Evolutionary conservation across 1,140 invertebrate species (phyloP), one percentile per base, ranked within the genome.

Genomic region (Heterodera carotae): DNA sequence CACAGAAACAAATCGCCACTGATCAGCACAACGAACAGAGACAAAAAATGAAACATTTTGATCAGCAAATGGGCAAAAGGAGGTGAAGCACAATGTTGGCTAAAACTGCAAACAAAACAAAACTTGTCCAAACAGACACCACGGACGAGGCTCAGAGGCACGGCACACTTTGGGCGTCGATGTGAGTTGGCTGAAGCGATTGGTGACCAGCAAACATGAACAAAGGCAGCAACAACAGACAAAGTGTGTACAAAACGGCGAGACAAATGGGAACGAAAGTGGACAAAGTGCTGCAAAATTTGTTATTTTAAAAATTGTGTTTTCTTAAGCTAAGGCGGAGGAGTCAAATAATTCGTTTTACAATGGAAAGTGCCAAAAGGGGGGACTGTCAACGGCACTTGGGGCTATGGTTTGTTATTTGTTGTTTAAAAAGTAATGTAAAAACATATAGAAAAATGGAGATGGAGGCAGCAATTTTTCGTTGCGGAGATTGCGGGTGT

Each of bases 161-260:
- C 78, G 85, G 5, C 85, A 86, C 68, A 86, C 85, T 8, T 53
- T 86, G 6, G 84, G 78, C 18, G 85, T 86, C 36, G 85, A 86
- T 72, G 85, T 86, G 15, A 76, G 81, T 29, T 86, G 84, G 84
- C 62, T 86, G 22, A 86, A 86, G 64, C 76, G 73, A 10, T 62
- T 85, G 22, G 81, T 85, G 7, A 85, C 76, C 4, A 80, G 75
- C 39, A 64, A 69, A 73, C 78, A 80, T 77, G 72, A 66, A 5
- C 62, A 66, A 29, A 29, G 12, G 22, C 10, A 29, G n/a, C 62
- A 66, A n/a, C 62, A 66, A 31, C 62, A 31, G 2, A 7, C 8
- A 2, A 6, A 62, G 60, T 8, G 18, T n/a, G 22, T 4, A n/a
- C 59, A 4, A 4, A 4, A 62, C 59, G 22, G 59, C 18, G 29